phyloP scores from a whole-genome alignment of 1,140 invertebrate species.

The Sitobion miscanthi region DNA sequence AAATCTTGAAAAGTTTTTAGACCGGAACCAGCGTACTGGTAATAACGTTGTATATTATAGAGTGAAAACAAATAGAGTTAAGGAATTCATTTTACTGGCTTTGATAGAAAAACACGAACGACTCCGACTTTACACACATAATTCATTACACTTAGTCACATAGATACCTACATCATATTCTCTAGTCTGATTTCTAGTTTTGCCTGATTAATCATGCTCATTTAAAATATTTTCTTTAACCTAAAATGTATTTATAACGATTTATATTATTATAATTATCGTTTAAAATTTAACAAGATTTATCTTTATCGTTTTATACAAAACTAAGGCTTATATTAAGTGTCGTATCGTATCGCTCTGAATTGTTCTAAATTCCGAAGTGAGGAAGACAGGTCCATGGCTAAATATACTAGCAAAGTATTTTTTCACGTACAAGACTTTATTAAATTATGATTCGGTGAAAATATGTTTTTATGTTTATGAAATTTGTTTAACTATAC shows the following conservation, averaged over 20 bases:
- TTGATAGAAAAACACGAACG: not conserved
- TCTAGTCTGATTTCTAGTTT: not conserved
- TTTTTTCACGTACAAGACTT: not conserved
- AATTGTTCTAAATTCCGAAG: not conserved
- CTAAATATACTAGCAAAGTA: too few relatives aligned
- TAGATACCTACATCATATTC: not conserved
- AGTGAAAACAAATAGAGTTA: not conserved
- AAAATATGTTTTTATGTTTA: not conserved
- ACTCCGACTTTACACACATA: not conserved
- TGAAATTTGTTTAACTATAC: not conserved
- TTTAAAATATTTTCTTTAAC: too few relatives aligned
- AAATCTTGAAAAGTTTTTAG: not conserved
- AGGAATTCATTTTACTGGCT: not conserved
- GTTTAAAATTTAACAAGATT: not conserved
- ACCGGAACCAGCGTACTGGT: not conserved
- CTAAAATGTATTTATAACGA: too few relatives aligned
- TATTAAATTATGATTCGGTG: not conserved
- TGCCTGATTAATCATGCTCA: too few relatives aligned
- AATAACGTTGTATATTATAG: not conserved
- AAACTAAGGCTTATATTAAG: not conserved
- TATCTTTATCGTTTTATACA: not conserved
- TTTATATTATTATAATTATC: too few relatives aligned
- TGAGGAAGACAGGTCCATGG: not conserved
- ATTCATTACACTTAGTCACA: not conserved
- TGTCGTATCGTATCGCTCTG: not conserved